Evolutionary conservation across 1,140 invertebrate species (phyloP).

Genomic region (Euura lappo): DNA sequence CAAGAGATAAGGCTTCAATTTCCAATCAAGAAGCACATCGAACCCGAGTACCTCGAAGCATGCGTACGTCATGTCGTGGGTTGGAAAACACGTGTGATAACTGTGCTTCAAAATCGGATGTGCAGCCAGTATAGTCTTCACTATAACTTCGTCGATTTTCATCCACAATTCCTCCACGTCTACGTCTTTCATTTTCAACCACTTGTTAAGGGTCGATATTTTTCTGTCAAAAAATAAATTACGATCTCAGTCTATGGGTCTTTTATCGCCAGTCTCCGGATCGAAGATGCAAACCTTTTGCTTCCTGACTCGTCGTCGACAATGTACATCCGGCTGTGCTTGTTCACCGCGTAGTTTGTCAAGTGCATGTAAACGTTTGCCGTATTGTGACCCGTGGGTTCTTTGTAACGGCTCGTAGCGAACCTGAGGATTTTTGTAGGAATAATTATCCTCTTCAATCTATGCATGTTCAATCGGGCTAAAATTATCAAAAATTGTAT

Average conservation of each 20-base stretch:
- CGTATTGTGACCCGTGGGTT: slow-evolving; percentile 79
- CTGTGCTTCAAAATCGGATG: slow-evolving; percentile 86
- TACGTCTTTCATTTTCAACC: slow-evolving; percentile 72
- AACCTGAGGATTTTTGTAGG: slow-evolving; percentile 65
- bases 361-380: slow-evolving; percentile 94
- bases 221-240: slow-evolving; percentile 59
- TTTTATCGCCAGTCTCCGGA: not conserved
- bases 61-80: slow-evolving; percentile 81
- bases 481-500: slow-evolving; percentile 10
- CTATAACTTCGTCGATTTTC: slow-evolving; percentile 88
- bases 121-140: slow-evolving; percentile 87
- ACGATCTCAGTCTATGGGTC: not conserved
- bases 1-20: slow-evolving; percentile 83
- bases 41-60: slow-evolving; percentile 92
- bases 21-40: slow-evolving; percentile 85
- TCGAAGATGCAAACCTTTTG: slow-evolving; percentile 69
- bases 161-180: slow-evolving; percentile 78
- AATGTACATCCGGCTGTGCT: slow-evolving; percentile 82
- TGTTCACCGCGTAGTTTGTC: slow-evolving; percentile 97
- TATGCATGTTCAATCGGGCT: slow-evolving; percentile 3
- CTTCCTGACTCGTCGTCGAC: slow-evolving; percentile 80
- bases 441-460: slow-evolving; percentile 4
- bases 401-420: slow-evolving; percentile 83
- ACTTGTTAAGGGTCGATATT: slow-evolving; percentile 81
- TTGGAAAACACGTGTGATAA: slow-evolving; percentile 87